Conservation (phyloP, 1,140 invertebrate genomes). For the Aphelinus certus region DNA sequence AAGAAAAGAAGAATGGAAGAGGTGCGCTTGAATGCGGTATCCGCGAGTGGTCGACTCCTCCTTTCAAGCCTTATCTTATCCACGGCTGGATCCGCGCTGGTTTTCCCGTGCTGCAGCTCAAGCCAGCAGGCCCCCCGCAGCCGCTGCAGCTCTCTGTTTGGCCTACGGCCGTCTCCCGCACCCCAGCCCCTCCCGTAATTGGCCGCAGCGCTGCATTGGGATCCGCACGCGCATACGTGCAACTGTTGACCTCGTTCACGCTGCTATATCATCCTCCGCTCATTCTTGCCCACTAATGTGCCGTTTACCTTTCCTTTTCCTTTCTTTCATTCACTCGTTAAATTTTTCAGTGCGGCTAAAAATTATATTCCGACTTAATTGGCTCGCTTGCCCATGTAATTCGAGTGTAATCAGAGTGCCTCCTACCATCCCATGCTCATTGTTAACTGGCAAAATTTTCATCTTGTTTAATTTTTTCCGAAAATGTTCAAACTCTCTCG, state of each 20-base stretch:
- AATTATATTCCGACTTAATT: no score
- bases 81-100: conserved; percentile 39
- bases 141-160: conserved; percentile 26
- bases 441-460: no score
- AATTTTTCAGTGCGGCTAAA: not conserved
- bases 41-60: conserved; percentile 38
- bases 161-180: conserved; percentile 48
- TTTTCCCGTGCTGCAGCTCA: conserved; percentile 26
- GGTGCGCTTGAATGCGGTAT: not conserved
- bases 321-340: not conserved
- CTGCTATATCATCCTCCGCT: not conserved
- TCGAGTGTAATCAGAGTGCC: no score
- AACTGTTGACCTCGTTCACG: conserved; percentile 15
- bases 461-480: no score
- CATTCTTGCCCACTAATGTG: no score
- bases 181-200: conserved; percentile 41
- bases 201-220: conserved; percentile 7
- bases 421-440: no score
- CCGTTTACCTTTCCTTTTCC: no score
- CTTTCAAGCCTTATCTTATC: conserved; percentile 57
- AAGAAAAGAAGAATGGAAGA: conserved; percentile 1
- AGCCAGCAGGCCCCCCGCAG: no score
- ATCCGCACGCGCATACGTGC: not conserved
- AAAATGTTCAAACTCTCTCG: no score
- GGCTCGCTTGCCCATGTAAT: no score